These are phyloP conservation scores for Lithobates pipiens DNA, from an alignment of 2,797 vertebrate species.

Conservation along the genomic window DNA sequence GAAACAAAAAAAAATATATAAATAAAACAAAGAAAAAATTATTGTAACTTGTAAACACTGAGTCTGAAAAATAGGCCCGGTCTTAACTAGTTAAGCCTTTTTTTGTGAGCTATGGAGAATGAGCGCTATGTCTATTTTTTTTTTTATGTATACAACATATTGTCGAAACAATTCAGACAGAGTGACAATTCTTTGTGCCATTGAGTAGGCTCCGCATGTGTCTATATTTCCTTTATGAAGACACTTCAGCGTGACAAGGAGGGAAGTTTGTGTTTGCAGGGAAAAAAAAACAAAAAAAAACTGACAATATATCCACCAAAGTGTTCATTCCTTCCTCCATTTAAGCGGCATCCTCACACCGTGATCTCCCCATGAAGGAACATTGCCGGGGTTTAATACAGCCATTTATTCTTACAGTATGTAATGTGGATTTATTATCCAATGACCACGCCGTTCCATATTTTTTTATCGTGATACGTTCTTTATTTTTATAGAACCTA, in stretches of 20 bases:
- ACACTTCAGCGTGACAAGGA: not conserved
- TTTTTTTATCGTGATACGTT: not conserved
- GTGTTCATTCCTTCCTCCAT: not conserved
- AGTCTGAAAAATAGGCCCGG: too few relatives aligned
- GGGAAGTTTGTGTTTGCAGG: not conserved
- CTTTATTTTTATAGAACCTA: not conserved
- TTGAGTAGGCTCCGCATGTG: not conserved
- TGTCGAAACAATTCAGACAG: not conserved
- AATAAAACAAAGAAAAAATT: too few relatives aligned
- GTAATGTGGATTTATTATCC: constrained; percentile 14
- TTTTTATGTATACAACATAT: not conserved
- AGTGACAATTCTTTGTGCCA: not conserved
- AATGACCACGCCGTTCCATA: not conserved
- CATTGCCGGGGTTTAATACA: not conserved
- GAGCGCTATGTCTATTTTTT: not conserved
- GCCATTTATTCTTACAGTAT: constrained; percentile 6
- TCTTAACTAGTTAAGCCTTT: too few relatives aligned
- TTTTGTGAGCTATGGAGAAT: too few relatives aligned
- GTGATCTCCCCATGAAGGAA: not conserved
- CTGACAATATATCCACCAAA: not conserved
- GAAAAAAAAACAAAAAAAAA: not conserved
- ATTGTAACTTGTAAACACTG: too few relatives aligned
- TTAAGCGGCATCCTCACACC: not conserved
- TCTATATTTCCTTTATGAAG: not conserved
- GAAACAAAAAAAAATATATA: too few relatives aligned